Conservation (phyloP, 2,797 vertebrate species). For the Buphagus erythrorhynchus region DNA sequence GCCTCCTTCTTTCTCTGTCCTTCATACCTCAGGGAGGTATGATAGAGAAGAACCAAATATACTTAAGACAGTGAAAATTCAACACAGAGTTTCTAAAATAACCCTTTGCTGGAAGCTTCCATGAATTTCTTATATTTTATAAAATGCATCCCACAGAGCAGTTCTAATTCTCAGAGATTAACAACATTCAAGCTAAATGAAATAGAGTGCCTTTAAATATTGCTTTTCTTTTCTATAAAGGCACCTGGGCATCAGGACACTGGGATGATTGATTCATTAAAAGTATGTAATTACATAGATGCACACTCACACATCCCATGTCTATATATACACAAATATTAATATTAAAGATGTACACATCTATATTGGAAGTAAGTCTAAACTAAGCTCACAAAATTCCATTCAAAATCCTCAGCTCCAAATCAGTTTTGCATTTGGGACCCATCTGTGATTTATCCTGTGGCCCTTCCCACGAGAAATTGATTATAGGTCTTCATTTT, state of each 20-base stretch:
- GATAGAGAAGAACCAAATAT: neutral
- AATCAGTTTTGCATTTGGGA: neutral
- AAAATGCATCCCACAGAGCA: neutral
- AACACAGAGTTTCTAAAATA: neutral
- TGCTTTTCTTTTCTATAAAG: neutral
- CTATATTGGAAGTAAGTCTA: neutral
- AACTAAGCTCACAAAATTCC: conserved; percentile 16
- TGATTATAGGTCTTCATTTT: neutral
- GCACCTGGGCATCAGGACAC: neutral
- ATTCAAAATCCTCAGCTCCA: neutral
- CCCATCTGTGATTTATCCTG: neutral
- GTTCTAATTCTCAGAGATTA: neutral
- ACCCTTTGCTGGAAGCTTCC: neutral
- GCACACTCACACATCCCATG: neutral
- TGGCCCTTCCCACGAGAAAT: neutral
- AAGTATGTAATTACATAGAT: neutral
- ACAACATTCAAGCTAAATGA: neutral
- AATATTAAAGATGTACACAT: neutral
- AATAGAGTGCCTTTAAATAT: neutral
- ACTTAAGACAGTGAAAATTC: neutral
- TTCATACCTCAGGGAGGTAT: neutral
- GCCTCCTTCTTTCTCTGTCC: neutral
- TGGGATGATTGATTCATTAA: neutral
- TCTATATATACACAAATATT: neutral
- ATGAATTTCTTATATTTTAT: neutral